Conservation (phyloP, 1,140 invertebrate genomes). For the Cheumatopsyche charites region DNA sequence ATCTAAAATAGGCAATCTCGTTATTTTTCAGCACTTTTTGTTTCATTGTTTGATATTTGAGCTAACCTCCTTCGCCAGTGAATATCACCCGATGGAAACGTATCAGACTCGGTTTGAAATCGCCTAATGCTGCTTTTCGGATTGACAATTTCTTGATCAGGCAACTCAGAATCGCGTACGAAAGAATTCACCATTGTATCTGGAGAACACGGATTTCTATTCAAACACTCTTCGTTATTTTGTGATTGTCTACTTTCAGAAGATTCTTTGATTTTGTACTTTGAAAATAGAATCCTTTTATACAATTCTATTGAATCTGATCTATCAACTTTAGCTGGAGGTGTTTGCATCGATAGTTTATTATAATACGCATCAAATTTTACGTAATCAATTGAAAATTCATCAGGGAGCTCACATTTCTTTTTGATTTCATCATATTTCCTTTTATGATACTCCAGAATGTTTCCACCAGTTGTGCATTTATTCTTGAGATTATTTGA, state of each 20-base stretch:
- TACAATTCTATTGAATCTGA: slow-evolving; percentile 18
- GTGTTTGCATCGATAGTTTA: no score
- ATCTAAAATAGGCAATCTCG: no score
- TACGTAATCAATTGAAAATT: no score
- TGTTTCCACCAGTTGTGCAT: neutral
- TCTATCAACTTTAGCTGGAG: no score
- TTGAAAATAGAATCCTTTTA: slow-evolving; percentile 2
- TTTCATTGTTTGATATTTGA: neutral
- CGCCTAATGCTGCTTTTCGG: neutral
- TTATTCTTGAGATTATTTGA: neutral
- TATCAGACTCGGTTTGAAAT: neutral
- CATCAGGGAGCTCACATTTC: no score
- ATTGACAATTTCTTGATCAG: neutral
- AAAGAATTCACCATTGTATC: neutral
- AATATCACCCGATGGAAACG: neutral
- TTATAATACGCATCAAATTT: neutral
- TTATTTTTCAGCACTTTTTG: no score
- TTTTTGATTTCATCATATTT: no score
- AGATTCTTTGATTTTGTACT: slow-evolving; percentile 3
- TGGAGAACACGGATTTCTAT: neutral
- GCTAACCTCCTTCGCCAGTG: slow-evolving; percentile 4
- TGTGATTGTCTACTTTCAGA: neutral
- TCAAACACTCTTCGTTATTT: neutral
- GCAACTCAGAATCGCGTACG: neutral
- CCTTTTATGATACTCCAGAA: no score